Base-by-base conservation (phyloP, 2,888 invertebrate species). In the Lepidonotus clava region DNA sequence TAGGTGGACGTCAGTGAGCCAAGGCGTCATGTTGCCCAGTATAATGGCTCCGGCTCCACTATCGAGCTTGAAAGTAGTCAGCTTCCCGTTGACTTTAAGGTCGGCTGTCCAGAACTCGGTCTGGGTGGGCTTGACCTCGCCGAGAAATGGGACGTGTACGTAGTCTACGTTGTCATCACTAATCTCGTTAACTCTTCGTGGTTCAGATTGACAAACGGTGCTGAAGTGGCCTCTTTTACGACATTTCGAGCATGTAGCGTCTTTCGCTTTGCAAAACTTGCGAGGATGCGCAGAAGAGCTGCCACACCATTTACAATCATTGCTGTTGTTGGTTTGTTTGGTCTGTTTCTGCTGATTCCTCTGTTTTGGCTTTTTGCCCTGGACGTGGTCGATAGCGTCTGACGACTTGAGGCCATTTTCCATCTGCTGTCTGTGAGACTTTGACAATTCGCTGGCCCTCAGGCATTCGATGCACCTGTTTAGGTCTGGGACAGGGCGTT, bases 401-500 rank as follows among this genome's bases (percentile, higher is more conserved):
- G n/a, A n/a, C n/a, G n/a, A n/a, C n/a, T n/a, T n/a, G n/a, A n/a
- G n/a, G n/a, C n/a, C n/a, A n/a, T n/a, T n/a, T n/a, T 56, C 14
- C n/a, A 56, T 56, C n/a, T n/a, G 56, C 5, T 56, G 14, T 56
- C n/a, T 56, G n/a, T 56, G 56, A n/a, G 14, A 21, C 56, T 5
- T 5, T n/a, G 56, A 56, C 14, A 56, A n/a, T 56, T 56, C 56
- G 24, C 56, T 56, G 21, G 56, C 56, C 8, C n/a, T 11, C n/a
- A 56, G n/a, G n/a, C 56, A 21, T 56, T 56, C 56, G 56, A 56
- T 56, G 56, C 56, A 56, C n/a, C 56, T 8, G 56, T 56, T 56
- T 11, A 56, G 56, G 56, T 56, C 56, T 5, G 56, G 56, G 56
- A 56, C 56, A 5, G 24, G 56, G n/a, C 56, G 56, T 56, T 56